Base-by-base conservation (phyloP, 2,888 invertebrate species). In the Plagodis pulveraria region DNA sequence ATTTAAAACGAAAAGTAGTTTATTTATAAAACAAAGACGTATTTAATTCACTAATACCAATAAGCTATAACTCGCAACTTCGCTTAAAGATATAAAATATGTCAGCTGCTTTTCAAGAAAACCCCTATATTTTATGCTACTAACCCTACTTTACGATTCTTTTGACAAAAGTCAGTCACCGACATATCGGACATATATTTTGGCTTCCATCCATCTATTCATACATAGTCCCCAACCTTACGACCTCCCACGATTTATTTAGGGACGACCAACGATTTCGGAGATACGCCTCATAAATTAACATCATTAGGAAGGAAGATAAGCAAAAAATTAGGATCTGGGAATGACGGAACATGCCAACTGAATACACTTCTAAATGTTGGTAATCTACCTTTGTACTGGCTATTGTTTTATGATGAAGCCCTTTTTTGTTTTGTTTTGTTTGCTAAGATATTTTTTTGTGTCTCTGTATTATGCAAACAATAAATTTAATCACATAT, bases 281-380 rank as follows among this genome's bases (percentile, higher is more conserved):
- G 56, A 65, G 67, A 65, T 64, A 69, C 65, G 69, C 64, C 61
- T 49, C 64, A 67, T 69, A 69, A 69, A 67, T 67, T 69, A 69
- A 59, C 63, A 67, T 69, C 69, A 67, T 69, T 69, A 69, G 69
- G 65, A 58, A 51, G 58, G 58, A 63, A 62, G 66, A 69, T 69
- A 69, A 63, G 67, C 67, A 69, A 69, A 67, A 69, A 69, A 67
- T 64, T 62, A 58, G 58, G 56, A 59, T 52, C 69, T 69, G 69
- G 52, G 22, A 50, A 59, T 65, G 69, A 67, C 67, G 67, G 61
- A 62, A 67, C 57, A 61, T 49, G 50, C 61, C 62, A 41, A 44
- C 60, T 57, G 60, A 66, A 63, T 63, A 60, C 51, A 55, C 64
- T 50, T 49, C 58, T 56, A 56, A 56, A 58, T 59, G 62, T 51